phyloP scores from a whole-genome alignment of 2,888 invertebrate genomes.

The Brachyptera risi region DNA sequence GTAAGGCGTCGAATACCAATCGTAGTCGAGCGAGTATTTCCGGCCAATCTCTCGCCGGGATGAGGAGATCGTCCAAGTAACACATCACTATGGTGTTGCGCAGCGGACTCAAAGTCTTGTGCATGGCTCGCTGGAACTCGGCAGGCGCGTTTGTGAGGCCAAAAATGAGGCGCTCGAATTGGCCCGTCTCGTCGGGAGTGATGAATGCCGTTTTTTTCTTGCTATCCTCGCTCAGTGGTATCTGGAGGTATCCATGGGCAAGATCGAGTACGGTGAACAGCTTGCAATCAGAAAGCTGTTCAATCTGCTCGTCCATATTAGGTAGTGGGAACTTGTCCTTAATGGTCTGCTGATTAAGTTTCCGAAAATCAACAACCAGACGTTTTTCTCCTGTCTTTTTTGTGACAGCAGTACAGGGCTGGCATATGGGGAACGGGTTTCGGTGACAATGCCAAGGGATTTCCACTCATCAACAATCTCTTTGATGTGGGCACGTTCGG shows the following conservation, averaged over 20 bases:
- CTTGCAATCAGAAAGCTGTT: background rate
- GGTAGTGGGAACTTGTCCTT: too few species aligned
- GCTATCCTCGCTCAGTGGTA: constrained; percentile 34
- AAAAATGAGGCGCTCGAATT: constrained; percentile 39
- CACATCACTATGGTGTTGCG: constrained; percentile 32
- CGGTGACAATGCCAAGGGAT: background rate
- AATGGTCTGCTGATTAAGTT: too few species aligned
- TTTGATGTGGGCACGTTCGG: background rate
- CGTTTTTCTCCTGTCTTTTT: background rate
- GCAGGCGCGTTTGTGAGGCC: constrained; percentile 39
- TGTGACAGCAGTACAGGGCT: background rate
- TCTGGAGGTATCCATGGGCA: constrained; percentile 35
- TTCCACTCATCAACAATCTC: background rate
- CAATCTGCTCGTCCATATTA: too few species aligned
- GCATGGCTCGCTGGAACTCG: constrained; percentile 38
- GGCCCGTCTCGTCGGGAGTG: too few species aligned
- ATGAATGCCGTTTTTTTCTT: constrained; percentile 39
- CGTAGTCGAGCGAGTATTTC: constrained; percentile 35
- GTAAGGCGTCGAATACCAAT: constrained; percentile 33
- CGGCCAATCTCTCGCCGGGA: constrained; percentile 34
- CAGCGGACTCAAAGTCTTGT: constrained; percentile 33
- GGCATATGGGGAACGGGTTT: background rate
- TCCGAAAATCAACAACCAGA: too few species aligned
- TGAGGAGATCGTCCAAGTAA: constrained; percentile 39
- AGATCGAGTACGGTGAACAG: background rate